phyloP scores from a whole-genome alignment of 37 sponge, comb jelly and placozoan genomes.

The Theonella swinhoei region DNA sequence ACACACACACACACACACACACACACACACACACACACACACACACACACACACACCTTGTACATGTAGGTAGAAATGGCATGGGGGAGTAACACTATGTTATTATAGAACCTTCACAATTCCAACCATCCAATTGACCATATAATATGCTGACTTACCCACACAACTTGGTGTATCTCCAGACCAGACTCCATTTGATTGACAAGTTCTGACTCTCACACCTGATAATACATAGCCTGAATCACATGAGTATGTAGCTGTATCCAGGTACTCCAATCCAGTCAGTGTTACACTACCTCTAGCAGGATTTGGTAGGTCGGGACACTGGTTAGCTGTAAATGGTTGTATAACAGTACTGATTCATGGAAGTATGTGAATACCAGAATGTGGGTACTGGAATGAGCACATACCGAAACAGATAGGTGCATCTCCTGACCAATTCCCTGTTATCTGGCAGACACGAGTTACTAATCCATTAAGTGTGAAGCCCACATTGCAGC shows the following conservation, averaged over 20 bases:
- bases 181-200: constrained; percentile 28
- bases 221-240: constrained; percentile 38
- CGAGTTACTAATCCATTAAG: constrained; percentile 15
- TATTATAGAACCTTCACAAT: no score
- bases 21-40: no score
- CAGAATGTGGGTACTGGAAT: no score
- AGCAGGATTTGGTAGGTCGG: constrained; percentile 2
- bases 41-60: no score
- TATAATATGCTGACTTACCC: constrained; percentile 30
- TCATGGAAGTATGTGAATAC: no score
- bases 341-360: no score
- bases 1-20: no score
- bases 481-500: constrained; percentile 32
- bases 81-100: no score
- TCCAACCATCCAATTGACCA: background rate
- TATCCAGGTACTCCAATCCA: background rate
- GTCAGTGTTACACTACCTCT: constrained; percentile 1
- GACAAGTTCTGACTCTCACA: constrained; percentile 30
- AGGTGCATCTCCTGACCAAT: constrained; percentile 15
- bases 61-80: no score
- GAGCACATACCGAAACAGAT: constrained; percentile 6
- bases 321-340: constrained; percentile 1
- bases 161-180: constrained; percentile 54
- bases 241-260: constrained; percentile 47
- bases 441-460: constrained; percentile 27